phyloP scores from a whole-genome alignment of 2,888 invertebrate species.

The Carcina quercana region DNA sequence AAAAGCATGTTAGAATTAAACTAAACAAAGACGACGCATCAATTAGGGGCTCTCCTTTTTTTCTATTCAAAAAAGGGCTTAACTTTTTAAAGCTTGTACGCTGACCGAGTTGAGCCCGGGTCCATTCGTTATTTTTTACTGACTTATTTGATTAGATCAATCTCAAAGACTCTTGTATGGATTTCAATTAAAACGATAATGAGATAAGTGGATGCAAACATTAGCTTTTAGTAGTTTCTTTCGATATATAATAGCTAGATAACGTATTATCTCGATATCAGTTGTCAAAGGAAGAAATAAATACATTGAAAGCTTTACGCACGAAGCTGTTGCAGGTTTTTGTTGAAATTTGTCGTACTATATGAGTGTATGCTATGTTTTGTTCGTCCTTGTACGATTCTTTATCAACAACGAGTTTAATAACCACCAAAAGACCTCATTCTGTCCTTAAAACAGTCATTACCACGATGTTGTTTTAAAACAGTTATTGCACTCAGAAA shows the following conservation, averaged over 20 bases:
- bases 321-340: too few species aligned
- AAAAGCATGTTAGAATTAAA: slow-evolving; percentile 76
- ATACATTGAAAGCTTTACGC: too few species aligned
- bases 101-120: slow-evolving; percentile 54
- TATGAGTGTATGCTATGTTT: too few species aligned
- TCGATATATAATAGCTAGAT: not conserved
- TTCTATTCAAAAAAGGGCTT: slow-evolving; percentile 58
- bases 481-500: slow-evolving; percentile 26
- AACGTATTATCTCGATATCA: not conserved
- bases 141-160: slow-evolving; percentile 68
- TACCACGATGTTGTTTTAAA: too few species aligned
- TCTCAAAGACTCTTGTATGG: slow-evolving; percentile 66
- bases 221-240: slow-evolving; percentile 28
- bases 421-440: too few species aligned
- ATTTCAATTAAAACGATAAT: slow-evolving; percentile 64
- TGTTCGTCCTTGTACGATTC: too few species aligned
- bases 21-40: slow-evolving; percentile 76
- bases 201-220: slow-evolving; percentile 55
- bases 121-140: slow-evolving; percentile 62
- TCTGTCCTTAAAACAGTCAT: too few species aligned
- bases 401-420: too few species aligned
- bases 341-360: too few species aligned
- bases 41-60: slow-evolving; percentile 66
- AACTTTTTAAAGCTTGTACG: slow-evolving; percentile 65
- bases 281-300: too few species aligned